These are phyloP conservation scores for Metallyticus violacea DNA, from an alignment of 2,888 invertebrate genomes.

Conservation along the genomic window DNA sequence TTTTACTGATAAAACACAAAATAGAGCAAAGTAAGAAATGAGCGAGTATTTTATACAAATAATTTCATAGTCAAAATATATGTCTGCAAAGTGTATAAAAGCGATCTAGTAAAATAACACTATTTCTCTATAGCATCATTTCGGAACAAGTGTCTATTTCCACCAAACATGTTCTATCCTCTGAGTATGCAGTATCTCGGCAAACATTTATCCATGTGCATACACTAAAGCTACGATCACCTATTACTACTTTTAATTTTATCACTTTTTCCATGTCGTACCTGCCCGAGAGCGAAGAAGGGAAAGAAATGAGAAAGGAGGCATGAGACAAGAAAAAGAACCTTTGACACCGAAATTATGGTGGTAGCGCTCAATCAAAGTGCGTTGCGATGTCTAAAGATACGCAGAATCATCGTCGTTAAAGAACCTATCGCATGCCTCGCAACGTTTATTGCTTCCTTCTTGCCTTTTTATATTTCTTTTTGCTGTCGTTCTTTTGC, in stretches of 20 bases:
- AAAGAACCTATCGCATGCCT: constrained; percentile 6
- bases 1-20: no score
- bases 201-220: no score
- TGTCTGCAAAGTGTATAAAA: no score
- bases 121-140: no score
- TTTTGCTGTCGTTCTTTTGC: background rate
- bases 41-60: no score
- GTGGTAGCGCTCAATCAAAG: background rate
- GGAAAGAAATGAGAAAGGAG: background rate
- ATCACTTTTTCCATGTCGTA: background rate
- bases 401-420: background rate
- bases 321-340: background rate
- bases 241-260: background rate
- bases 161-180: no score
- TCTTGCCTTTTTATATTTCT: background rate
- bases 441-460: background rate
- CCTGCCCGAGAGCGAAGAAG: background rate
- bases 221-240: no score
- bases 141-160: no score
- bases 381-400: background rate
- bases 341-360: background rate
- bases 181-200: no score
- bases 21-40: no score
- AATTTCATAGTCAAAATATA: no score
- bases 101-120: no score